A percentile compares a stretch with the other conserved stretches of the same genome.
phyloP scores from a whole-genome alignment of 2,113 vertebrate species.

The Grallaria varia region DNA sequence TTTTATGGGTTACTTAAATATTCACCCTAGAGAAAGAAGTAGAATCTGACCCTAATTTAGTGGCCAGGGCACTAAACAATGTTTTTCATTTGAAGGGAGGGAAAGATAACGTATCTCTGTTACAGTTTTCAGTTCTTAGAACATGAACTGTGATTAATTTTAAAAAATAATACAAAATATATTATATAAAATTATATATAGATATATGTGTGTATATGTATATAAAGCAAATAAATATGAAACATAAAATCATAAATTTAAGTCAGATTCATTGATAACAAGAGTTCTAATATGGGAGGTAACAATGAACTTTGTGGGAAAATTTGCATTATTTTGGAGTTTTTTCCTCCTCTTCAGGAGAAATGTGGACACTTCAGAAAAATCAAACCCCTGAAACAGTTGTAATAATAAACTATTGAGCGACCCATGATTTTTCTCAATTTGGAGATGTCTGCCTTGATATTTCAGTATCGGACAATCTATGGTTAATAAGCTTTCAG shows the following conservation, averaged over 20 bases:
- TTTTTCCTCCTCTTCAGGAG: background rate
- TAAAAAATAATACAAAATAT: too few relatives aligned
- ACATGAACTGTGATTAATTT: background rate
- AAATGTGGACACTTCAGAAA: background rate
- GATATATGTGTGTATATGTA: too few relatives aligned
- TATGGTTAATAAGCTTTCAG: accelerated
- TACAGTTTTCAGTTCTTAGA: background rate
- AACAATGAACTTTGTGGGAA: background rate
- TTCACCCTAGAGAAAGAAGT: background rate
- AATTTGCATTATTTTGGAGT: background rate
- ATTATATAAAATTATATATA: background rate
- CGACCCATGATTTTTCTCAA: background rate
- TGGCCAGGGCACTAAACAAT: background rate
- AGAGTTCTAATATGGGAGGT: accelerated
- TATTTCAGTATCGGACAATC: background rate
- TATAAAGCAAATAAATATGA: background rate
- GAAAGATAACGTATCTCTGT: background rate
- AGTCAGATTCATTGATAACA: background rate
- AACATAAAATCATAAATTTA: background rate
- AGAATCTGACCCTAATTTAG: background rate
- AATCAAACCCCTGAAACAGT: background rate
- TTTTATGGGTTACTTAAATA: background rate
- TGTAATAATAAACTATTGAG: background rate
- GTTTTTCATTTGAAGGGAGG: background rate
- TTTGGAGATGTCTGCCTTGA: background rate